Evolutionary conservation across 1,140 invertebrate species (phyloP).

Genomic region (Drosophila tristis): DNA sequence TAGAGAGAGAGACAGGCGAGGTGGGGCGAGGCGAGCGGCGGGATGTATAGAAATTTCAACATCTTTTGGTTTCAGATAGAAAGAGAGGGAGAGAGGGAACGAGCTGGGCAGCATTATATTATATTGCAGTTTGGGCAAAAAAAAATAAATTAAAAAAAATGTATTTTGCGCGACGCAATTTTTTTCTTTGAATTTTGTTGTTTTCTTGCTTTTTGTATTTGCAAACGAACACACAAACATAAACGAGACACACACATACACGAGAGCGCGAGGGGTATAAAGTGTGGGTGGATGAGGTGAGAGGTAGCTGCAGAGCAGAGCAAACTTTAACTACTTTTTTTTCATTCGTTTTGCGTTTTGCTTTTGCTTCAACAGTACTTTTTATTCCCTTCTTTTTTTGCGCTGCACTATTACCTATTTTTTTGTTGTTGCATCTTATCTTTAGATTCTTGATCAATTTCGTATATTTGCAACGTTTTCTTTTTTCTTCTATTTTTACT

Average conservation of each 20-base stretch:
- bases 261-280: slow-evolving; percentile 1
- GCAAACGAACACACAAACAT: slow-evolving; percentile 24
- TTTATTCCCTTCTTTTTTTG: slow-evolving; percentile 35
- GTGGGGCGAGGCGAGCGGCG: too few relatives aligned
- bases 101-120: slow-evolving; percentile 8
- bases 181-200: slow-evolving; percentile 44
- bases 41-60: too few relatives aligned
- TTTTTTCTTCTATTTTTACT: slow-evolving; percentile 52
- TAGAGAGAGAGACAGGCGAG: slow-evolving; percentile 14
- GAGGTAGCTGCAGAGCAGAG: neutral
- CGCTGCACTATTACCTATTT: slow-evolving; percentile 49
- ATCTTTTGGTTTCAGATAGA: slow-evolving; percentile 6
- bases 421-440: slow-evolving; percentile 46
- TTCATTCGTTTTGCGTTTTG: slow-evolving; percentile 17
- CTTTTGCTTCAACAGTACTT: neutral
- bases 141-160: slow-evolving; percentile 41
- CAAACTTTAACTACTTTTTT: slow-evolving; percentile 26
- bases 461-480: slow-evolving; percentile 26
- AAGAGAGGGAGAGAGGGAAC: slow-evolving; percentile 6
- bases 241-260: slow-evolving; percentile 10
- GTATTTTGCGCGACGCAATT: slow-evolving; percentile 67
- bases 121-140: slow-evolving; percentile 8
- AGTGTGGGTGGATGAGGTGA: too few relatives aligned
- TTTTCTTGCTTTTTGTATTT: slow-evolving; percentile 12
- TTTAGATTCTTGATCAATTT: slow-evolving; percentile 47